Evolutionary conservation across 2,113 vertebrate genomes (phyloP).

Genomic region (Strigops habroptila): DNA sequence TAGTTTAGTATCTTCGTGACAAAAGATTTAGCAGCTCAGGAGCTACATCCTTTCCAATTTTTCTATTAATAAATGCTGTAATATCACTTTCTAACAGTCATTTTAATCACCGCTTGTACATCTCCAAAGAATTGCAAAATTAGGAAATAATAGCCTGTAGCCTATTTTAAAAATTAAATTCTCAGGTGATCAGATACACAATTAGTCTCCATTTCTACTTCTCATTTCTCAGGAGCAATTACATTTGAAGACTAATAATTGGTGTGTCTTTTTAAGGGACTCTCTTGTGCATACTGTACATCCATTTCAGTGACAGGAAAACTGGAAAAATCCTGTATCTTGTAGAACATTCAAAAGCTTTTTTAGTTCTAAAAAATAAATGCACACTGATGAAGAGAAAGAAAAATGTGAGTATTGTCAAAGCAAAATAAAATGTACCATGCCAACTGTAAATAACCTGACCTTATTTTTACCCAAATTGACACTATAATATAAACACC

Average conservation of each 20-base stretch:
- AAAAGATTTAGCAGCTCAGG: not conserved
- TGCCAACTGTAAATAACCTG: not conserved
- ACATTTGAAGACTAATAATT: slow-evolving; percentile 44
- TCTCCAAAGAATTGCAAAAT: slow-evolving; percentile 46
- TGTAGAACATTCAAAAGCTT: not conserved
- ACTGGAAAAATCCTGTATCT: not conserved
- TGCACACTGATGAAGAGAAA: not conserved
- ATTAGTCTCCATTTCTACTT: slow-evolving; percentile 51
- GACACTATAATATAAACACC: not conserved
- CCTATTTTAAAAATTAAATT: slow-evolving; percentile 62
- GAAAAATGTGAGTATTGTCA: not conserved
- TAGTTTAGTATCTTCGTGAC: not conserved
- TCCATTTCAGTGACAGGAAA: slow-evolving; percentile 10
- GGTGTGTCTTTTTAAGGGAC: slow-evolving; percentile 11
- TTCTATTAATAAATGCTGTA: slow-evolving; percentile 49
- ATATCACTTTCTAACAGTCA: slow-evolving; percentile 3
- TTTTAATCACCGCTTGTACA: slow-evolving; percentile 52
- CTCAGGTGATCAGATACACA: slow-evolving; percentile 52
- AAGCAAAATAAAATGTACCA: not conserved
- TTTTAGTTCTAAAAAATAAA: not conserved
- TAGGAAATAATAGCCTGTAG: slow-evolving; percentile 52
- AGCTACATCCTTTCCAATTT: not conserved
- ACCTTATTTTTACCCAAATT: not conserved
- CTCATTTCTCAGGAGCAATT: slow-evolving; percentile 54
- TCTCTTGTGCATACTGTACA: slow-evolving; percentile 38